Evolutionary conservation across 2,797 vertebrate genomes (phyloP), one percentile per base, ranked within the genome.

Genomic region (Platyrinchus mystaceus): DNA sequence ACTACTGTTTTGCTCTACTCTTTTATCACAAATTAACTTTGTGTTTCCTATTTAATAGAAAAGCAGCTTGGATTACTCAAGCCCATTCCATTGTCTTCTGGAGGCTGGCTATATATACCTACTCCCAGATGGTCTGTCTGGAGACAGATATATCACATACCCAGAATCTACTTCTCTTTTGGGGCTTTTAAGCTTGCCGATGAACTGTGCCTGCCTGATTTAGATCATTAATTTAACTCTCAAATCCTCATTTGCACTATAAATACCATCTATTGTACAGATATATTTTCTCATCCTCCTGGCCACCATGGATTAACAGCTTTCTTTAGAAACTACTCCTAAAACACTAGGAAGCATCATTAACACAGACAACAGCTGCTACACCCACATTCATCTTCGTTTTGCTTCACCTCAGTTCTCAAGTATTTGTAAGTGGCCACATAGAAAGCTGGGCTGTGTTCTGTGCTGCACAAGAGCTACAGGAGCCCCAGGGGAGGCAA

Each of bases 261-360:
- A 89, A 84, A 89, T 75, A 63, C 36, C 62, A 55, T 22, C 17
- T 36, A 67, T 63, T 28, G 2, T 49, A 82, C 21, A 36, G 43
- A 73, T 36, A 4, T 19, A 50, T 70, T 74, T 91, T 83, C 37
- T 36, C 47, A 36, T 36, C 64, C 32, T 43, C 30, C 36, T 21
- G 50, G 62, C 47, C 58, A 58, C 60, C 12, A 12, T 3, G 12
- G 41, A 84, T 66, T 53, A 89, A 84, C 36, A 59, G 27, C 24
- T 91, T 91, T 56, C 82, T 77, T 74, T 85, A 86, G 66, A 81
- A 94, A 63, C 8, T 23, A 10, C 32, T 80, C 62, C 67, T 37
- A 68, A 90, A 90, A 41, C 47, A 52, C 13, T 28, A 39, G 56
- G 36, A 92, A 93, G 50, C 37, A 36, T 37, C 52, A 87, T 37